Conservation (phyloP, 2,113 vertebrate genomes). For the Phyllostomus discolor region DNA sequence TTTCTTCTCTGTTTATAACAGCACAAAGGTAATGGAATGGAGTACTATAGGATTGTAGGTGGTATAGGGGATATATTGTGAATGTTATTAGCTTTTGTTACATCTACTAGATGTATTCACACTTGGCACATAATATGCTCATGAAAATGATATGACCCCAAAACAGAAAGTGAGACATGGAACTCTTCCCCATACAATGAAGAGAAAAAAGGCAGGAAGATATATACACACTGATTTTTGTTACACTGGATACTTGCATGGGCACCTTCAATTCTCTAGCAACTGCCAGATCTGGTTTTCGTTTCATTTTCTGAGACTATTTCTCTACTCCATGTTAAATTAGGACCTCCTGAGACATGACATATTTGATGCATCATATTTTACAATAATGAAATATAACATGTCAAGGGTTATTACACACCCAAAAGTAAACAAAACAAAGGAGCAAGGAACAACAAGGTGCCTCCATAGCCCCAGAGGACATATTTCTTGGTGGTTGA, state of each 20-base stretch:
- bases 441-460: not conserved
- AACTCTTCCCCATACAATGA: not conserved
- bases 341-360: not conserved
- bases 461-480: not conserved
- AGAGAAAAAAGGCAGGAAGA: not conserved
- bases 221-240: not conserved
- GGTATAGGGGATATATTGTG: not conserved
- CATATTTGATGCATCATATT: not conserved
- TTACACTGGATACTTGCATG: not conserved
- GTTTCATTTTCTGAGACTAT: not conserved
- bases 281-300: constrained; percentile 18
- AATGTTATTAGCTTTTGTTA: not conserved
- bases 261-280: not conserved
- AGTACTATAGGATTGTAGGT: not conserved
- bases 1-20: not conserved
- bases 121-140: not conserved
- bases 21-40: not conserved
- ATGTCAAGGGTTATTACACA: not conserved
- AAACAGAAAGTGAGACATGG: constrained; percentile 5
- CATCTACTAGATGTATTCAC: not conserved
- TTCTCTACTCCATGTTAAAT: not conserved
- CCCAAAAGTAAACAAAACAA: constrained; percentile 20
- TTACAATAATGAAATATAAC: constrained; percentile 40
- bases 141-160: constrained; percentile 20
- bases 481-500: not conserved